Conservation (phyloP, 2,888 invertebrate species). For the Empis stercorea region DNA sequence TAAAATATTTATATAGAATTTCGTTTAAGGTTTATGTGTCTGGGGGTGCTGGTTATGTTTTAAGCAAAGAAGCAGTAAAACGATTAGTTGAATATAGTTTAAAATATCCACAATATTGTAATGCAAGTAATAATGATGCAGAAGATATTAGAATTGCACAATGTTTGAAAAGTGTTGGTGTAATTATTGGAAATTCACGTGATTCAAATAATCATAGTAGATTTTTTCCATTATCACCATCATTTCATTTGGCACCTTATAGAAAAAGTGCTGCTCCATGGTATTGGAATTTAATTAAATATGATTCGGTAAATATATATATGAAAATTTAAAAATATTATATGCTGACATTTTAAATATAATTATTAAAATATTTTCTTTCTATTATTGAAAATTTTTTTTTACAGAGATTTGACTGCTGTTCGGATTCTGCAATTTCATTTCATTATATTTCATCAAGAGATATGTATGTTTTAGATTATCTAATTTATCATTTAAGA, state of each 20-base stretch:
- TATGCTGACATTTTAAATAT: no score
- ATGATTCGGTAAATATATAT: slow-evolving; percentile 51
- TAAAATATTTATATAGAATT: no score
- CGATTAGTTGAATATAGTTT: slow-evolving; percentile 65
- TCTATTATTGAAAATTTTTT: neutral
- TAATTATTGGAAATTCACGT: slow-evolving; percentile 79
- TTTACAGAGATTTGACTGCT: slow-evolving; percentile 40
- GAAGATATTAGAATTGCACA: slow-evolving; percentile 46
- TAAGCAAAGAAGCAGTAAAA: slow-evolving; percentile 69
- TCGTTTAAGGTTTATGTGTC: slow-evolving; percentile 76
- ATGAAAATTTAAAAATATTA: no score
- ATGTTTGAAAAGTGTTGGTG: slow-evolving; percentile 69
- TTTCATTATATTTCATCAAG: slow-evolving; percentile 85
- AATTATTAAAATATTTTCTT: no score
- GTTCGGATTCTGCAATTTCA: slow-evolving; percentile 81
- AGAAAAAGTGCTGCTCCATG: slow-evolving; percentile 72
- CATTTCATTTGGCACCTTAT: slow-evolving; percentile 85
- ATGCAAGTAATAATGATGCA: slow-evolving; percentile 38
- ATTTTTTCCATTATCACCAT: slow-evolving; percentile 93
- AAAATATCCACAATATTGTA: slow-evolving; percentile 43
- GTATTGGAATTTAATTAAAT: slow-evolving; percentile 92
- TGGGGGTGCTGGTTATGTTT: slow-evolving; percentile 87
- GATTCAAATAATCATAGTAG: slow-evolving; percentile 79
- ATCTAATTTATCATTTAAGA: slow-evolving; percentile 79
- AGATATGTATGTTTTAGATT: slow-evolving; percentile 86